Conservation (phyloP, 2,888 invertebrate species). For the Cinara cedri region DNA sequence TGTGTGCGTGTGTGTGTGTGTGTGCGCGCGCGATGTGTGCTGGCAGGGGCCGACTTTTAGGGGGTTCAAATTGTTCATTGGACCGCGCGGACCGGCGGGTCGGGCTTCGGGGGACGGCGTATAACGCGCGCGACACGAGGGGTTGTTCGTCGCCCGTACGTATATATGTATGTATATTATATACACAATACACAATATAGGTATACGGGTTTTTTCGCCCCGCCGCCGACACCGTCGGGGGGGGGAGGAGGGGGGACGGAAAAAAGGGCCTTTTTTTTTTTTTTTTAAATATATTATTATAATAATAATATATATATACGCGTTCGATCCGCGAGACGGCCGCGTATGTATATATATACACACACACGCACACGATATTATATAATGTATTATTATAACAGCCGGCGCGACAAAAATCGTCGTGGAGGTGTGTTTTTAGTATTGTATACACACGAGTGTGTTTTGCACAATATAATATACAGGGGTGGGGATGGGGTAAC, state of each 20-base stretch:
- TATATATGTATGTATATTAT: too few species aligned
- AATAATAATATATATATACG: conserved; percentile 18
- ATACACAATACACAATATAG: too few species aligned
- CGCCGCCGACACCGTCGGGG: neutral
- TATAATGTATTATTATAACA: neutral
- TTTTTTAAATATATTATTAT: conserved; percentile 20
- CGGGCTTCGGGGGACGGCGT: conserved; percentile 34
- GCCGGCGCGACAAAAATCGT: conserved; percentile 40
- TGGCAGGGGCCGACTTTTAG: conserved; percentile 45
- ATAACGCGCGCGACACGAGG: neutral
- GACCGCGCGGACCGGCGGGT: conserved; percentile 53
- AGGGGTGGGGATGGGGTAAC: neutral
- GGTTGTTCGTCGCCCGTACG: neutral
- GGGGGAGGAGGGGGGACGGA: neutral
- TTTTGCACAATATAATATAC: too few species aligned
- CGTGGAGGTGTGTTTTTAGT: conserved; percentile 32
- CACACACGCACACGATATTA: neutral
- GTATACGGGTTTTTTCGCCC: too few species aligned
- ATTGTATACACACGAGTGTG: neutral
- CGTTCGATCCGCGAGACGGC: neutral
- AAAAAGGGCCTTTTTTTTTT: conserved; percentile 26
- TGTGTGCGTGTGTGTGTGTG: conserved; percentile 9
- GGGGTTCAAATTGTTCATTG: conserved; percentile 57
- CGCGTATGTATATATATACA: neutral
- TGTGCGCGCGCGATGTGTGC: too few species aligned